Conservation (phyloP, 2,797 vertebrate species). For the Poeciliopsis presidionis region DNA sequence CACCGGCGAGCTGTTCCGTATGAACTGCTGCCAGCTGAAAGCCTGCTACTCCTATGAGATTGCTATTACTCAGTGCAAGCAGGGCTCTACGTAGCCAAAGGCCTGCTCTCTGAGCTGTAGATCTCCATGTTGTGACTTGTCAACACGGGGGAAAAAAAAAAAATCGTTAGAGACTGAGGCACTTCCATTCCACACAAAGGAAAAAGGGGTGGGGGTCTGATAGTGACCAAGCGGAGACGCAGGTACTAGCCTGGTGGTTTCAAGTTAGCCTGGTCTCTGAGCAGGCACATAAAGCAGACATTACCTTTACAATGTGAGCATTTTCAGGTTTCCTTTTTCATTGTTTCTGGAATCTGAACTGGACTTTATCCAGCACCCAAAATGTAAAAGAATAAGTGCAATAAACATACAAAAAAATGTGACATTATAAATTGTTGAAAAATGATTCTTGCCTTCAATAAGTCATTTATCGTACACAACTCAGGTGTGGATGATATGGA, state of each 20-base stretch:
- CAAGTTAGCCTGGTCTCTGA: conserved; percentile 30
- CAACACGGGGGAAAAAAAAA: conserved; percentile 72
- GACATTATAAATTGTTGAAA: not conserved
- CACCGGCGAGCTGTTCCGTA: conserved; percentile 84
- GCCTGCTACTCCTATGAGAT: conserved; percentile 84
- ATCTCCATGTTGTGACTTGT: conserved; percentile 87
- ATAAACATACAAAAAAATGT: not conserved
- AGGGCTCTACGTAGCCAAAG: conserved; percentile 82
- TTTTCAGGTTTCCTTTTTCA: not conserved
- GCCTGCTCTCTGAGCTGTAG: conserved; percentile 83
- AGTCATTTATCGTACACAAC: not conserved
- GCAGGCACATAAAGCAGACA: conserved; percentile 1
- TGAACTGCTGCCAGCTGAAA: conserved; percentile 85
- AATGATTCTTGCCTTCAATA: not conserved
- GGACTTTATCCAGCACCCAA: not conserved
- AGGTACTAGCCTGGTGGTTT: conserved; percentile 66
- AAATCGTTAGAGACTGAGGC: conserved; percentile 83
- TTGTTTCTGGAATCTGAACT: conserved; percentile 1
- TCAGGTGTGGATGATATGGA: too few relatives aligned
- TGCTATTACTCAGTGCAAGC: conserved; percentile 83
- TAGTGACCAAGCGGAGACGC: conserved; percentile 67
- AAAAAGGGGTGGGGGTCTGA: conserved; percentile 58
- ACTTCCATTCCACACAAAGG: conserved; percentile 78
- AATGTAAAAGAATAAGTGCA: conserved; percentile 4
- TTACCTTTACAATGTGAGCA: not conserved